Evolutionary conservation across 2,113 vertebrate species (phyloP), one percentile per base, ranked within the genome.

Genomic region (Ceyx cyanopectus): DNA sequence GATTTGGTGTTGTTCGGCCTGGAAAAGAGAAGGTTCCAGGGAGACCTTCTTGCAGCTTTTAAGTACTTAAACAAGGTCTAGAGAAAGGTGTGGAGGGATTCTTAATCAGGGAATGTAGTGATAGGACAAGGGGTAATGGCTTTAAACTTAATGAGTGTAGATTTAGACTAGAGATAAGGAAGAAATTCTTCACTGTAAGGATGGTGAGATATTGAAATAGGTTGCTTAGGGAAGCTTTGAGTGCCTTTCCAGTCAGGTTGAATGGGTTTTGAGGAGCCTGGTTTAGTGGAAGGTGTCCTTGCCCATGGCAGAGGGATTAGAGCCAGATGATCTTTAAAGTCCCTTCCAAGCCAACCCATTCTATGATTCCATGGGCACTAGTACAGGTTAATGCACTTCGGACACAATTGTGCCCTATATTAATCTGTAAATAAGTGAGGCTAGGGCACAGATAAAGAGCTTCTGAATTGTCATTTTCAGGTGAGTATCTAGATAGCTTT

Each of bases 391-490:
- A 43, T 40, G 51, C 26, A 17, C 18, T 56, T 69, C 2, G 6
- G 34, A 74, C 30, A 60, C 14, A 32, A 3, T 4, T 16, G 5
- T 63, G n/a, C n/a, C 22, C 14, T 43, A 8, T 0, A 0, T 46
- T 34, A 73, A 46, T 32, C 10, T 56, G 21, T 61, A 20, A 41
- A 56, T 32, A 65, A 57, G 12, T 7, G 41, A 46, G 5, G 2
- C 4, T 32, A 54, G 34, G 27, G 27, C 34, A 0, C 0, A 46
- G 27, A 32, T 70, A 8, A 50, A 66, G 13, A 70, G 7, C 5
- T 76, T 89, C 73, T 62, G 24, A 9, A 0, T 67, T 85, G 13
- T 37, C 9, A 22, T 89, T 92, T 85, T 76, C 22, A 3, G 40
- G 22, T 73, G 20, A 21, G 81, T 73, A 37, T 48, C 30, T 51